These are phyloP conservation scores for Malaclemys terrapin DNA, from an alignment of 2,113 vertebrate genomes.

Conservation along the genomic window DNA sequence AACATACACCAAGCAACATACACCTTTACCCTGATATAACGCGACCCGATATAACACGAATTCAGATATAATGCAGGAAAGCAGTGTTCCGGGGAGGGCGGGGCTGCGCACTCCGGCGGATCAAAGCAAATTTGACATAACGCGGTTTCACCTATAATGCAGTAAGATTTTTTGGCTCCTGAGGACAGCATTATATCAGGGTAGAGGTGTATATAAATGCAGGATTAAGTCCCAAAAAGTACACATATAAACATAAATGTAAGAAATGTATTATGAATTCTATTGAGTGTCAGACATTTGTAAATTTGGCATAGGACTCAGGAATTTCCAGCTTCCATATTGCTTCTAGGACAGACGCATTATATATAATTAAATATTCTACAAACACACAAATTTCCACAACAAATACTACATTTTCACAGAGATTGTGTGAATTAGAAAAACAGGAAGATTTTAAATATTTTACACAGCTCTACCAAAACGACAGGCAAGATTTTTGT, in stretches of 20 bases:
- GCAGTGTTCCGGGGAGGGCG: too few relatives aligned
- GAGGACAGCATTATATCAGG: too few relatives aligned
- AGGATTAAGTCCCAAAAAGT: neutral
- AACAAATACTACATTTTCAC: conserved; percentile 15
- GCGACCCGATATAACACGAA: too few relatives aligned
- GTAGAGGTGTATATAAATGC: neutral
- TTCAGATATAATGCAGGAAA: too few relatives aligned
- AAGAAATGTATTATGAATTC: neutral
- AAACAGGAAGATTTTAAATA: conserved; percentile 35
- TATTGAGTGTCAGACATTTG: neutral
- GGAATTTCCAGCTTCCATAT: neutral
- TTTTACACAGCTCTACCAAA: conserved; percentile 53
- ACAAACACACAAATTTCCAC: neutral
- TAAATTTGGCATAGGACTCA: neutral
- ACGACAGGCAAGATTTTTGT: conserved; percentile 24
- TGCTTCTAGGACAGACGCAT: neutral
- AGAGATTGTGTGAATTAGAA: conserved; percentile 30
- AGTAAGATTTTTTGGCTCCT: too few relatives aligned
- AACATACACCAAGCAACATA: neutral
- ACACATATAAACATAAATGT: neutral
- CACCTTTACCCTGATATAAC: too few relatives aligned
- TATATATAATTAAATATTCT: neutral
- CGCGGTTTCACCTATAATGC: too few relatives aligned
- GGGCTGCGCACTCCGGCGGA: too few relatives aligned
- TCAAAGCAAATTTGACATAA: too few relatives aligned